These are phyloP conservation scores for Geotrypetes seraphini DNA, from an alignment of 2,797 vertebrate genomes.

Conservation along the genomic window DNA sequence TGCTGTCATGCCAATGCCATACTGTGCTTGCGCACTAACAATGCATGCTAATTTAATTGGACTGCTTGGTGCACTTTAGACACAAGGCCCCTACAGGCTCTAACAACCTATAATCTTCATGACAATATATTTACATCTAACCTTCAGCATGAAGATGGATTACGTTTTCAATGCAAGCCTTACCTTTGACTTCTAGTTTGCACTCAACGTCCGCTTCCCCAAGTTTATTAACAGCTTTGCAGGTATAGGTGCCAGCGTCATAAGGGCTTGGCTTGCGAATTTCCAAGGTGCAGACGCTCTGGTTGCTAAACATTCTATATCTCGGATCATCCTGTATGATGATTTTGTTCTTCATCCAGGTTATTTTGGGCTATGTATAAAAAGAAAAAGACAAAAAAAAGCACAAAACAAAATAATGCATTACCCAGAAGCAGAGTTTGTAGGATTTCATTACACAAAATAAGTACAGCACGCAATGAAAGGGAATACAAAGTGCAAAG, in stretches of 20 bases:
- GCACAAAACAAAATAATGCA: too few relatives aligned
- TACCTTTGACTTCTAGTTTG: slow-evolving; percentile 97
- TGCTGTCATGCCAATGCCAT: too few relatives aligned
- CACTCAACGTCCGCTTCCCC: slow-evolving; percentile 89
- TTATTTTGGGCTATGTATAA: slow-evolving; percentile 87
- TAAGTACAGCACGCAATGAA: too few relatives aligned
- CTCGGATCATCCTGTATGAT: slow-evolving; percentile 79
- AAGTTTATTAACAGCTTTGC: slow-evolving; percentile 81
- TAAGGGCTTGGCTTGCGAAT: slow-evolving; percentile 92
- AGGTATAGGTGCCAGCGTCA: slow-evolving; percentile 83
- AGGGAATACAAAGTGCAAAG: too few relatives aligned
- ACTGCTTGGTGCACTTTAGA: too few relatives aligned
- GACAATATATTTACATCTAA: not conserved
- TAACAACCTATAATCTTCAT: too few relatives aligned
- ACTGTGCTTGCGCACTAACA: too few relatives aligned
- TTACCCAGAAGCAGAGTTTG: not conserved
- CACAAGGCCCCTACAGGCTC: too few relatives aligned
- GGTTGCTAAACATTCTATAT: slow-evolving; percentile 95
- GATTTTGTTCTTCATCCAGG: slow-evolving; percentile 97
- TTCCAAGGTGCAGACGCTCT: slow-evolving; percentile 92
- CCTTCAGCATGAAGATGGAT: not conserved
- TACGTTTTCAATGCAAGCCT: slow-evolving; percentile 30
- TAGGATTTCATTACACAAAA: too few relatives aligned
- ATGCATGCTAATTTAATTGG: too few relatives aligned
- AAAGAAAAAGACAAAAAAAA: slow-evolving; percentile 1